These are phyloP conservation scores for Genyomyrus donnyi DNA, from an alignment of 2,113 vertebrate genomes.

Conservation along the genomic window DNA sequence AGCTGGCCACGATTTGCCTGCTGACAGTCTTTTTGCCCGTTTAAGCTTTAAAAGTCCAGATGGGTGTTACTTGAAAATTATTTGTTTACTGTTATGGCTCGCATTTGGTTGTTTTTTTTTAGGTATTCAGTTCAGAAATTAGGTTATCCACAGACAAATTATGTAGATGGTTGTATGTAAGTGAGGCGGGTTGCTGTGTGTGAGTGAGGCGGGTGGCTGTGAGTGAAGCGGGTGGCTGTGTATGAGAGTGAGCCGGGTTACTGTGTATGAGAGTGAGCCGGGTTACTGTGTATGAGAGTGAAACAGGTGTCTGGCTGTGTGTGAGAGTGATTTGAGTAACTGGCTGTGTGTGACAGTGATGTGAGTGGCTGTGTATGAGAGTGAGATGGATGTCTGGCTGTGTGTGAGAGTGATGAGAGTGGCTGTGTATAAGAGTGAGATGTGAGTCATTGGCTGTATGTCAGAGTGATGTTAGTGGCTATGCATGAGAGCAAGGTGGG, in stretches of 20 bases:
- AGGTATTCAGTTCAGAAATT: not conserved
- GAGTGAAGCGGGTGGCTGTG: not conserved
- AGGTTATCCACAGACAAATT: not conserved
- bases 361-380: too few relatives aligned
- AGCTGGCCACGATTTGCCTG: not conserved
- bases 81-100: not conserved
- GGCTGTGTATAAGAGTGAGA: too few relatives aligned
- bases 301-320: too few relatives aligned
- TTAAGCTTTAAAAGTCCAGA: not conserved
- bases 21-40: not conserved
- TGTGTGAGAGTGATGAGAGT: not conserved
- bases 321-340: not conserved
- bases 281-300: too few relatives aligned
- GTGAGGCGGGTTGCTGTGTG: not conserved
- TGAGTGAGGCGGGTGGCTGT: not conserved
- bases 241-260: not conserved
- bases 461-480: too few relatives aligned
- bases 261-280: not conserved
- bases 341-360: not conserved
- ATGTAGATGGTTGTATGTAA: not conserved
- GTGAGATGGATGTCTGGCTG: too few relatives aligned
- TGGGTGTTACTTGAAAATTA: not conserved
- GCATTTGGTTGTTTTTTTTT: not conserved
- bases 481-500: not conserved
- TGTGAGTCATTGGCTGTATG: too few relatives aligned